phyloP scores from a whole-genome alignment of 37 sponge, comb jelly and placozoan species.

The Beroe forskalii region DNA sequence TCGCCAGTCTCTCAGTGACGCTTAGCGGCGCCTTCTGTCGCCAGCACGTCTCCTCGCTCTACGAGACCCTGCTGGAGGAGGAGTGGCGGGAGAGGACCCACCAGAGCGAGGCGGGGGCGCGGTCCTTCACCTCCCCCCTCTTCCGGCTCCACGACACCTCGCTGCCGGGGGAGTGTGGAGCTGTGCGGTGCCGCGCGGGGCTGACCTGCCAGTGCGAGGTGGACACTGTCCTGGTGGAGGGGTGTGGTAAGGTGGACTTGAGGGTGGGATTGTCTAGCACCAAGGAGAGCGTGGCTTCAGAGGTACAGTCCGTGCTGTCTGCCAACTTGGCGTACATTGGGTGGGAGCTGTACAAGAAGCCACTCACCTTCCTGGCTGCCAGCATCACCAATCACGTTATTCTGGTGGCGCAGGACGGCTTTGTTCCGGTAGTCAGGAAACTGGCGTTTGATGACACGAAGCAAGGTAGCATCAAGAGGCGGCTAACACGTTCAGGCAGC shows the following conservation, averaged over 20 bases:
- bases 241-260: background rate
- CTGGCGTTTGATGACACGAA: background rate
- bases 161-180: background rate
- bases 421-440: background rate
- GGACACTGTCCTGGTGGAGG: background rate
- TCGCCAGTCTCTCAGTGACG: background rate
- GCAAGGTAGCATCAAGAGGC: background rate
- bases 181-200: background rate
- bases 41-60: background rate
- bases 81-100: conserved; percentile 11
- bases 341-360: conserved; percentile 44
- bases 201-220: background rate
- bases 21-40: conserved; percentile 37
- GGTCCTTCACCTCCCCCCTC: background rate
- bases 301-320: background rate
- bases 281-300: conserved; percentile 5
- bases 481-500: background rate
- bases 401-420: conserved; percentile 1
- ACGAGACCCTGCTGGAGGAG: conserved; percentile 29
- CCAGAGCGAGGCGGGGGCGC: background rate
- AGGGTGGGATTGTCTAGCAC: background rate
- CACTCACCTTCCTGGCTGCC: conserved; percentile 4
- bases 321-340: conserved; percentile 32
- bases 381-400: background rate
- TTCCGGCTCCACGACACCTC: conserved; percentile 30